These are phyloP conservation scores for Megathymus violae DNA, from an alignment of 1,140 invertebrate genomes.

Conservation along the genomic window DNA sequence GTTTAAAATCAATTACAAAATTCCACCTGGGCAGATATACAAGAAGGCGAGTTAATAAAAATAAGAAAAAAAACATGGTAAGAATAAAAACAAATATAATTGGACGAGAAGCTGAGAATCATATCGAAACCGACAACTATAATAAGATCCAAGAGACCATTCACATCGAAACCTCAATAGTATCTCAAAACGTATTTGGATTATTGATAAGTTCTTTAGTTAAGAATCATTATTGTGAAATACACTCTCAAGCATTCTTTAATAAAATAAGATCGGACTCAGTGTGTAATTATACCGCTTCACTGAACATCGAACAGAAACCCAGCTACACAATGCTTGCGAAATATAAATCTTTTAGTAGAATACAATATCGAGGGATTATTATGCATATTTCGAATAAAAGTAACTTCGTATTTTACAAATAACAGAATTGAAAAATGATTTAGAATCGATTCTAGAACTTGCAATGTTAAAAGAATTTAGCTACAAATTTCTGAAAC, in stretches of 20 bases:
- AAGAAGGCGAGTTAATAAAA: no score
- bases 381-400: background rate
- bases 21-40: no score
- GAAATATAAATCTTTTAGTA: background rate
- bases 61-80: background rate
- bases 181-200: background rate
- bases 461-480: no score
- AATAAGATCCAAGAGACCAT: background rate
- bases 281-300: background rate
- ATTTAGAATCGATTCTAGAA: no score
- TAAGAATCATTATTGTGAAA: background rate
- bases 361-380: background rate
- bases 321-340: background rate
- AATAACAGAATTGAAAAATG: no score
- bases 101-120: no score
- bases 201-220: background rate
- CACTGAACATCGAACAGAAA: background rate
- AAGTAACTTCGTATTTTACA: background rate
- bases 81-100: background rate
- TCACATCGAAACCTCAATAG: background rate
- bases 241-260: background rate
- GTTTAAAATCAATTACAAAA: no score
- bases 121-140: background rate
- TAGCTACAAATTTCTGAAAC: no score
- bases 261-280: background rate